A percentile compares a stretch with the other conserved stretches of the same genome.
Conservation (phyloP, 2,113 vertebrate genomes). For the Vanacampus margaritifer region DNA sequence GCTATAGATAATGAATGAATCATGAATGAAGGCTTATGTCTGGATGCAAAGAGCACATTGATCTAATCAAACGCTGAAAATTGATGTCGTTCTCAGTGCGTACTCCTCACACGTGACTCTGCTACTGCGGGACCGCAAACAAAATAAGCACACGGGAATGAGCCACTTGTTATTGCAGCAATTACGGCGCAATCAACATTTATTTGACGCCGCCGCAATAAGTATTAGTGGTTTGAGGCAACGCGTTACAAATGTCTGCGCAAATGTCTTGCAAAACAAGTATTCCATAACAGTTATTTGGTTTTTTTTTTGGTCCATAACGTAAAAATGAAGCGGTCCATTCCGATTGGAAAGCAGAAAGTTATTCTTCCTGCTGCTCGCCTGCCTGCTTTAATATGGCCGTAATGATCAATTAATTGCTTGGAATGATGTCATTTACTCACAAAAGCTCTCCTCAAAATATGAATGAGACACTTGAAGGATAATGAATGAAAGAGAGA, state of each 20-base stretch:
- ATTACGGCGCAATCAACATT: constrained; percentile 43
- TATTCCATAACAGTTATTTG: constrained; percentile 2
- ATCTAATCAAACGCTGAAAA: constrained; percentile 5
- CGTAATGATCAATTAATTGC: constrained; percentile 21
- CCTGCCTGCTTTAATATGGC: constrained; percentile 24
- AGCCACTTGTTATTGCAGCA: constrained; percentile 26
- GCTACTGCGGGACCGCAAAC: constrained; percentile 13
- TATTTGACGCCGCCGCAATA: constrained; percentile 44
- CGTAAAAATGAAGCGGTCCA: constrained; percentile 32
- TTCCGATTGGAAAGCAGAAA: constrained; percentile 16
- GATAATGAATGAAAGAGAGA: background rate
- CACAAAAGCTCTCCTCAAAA: background rate
- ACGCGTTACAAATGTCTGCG: constrained; percentile 44
- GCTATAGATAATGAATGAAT: constrained; percentile 2
- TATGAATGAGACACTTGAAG: constrained; percentile 2
- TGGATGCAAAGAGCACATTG: background rate
- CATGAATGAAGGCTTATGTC: background rate
- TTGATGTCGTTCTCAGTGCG: constrained; percentile 1
- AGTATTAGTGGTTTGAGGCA: constrained; percentile 39
- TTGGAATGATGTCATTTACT: constrained; percentile 20
- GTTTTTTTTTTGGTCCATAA: background rate
- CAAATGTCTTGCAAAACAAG: constrained; percentile 37
- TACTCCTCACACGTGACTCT: background rate
- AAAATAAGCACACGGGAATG: constrained; percentile 26
- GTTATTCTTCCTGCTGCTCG: constrained; percentile 22